phyloP scores from a whole-genome alignment of 2,797 vertebrate genomes.

The Vultur gryphus region DNA sequence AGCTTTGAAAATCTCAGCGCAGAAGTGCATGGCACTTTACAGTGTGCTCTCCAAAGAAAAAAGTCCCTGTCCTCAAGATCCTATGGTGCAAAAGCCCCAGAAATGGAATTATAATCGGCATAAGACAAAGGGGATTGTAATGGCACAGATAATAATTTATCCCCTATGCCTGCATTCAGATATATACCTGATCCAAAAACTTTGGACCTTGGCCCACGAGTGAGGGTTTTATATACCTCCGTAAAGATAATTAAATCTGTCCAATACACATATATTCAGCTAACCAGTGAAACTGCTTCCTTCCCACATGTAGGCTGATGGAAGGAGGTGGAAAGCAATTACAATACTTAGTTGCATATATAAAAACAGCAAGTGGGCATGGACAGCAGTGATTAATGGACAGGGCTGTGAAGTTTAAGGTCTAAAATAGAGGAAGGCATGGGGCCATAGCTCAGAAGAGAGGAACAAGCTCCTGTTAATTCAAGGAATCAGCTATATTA shows the following conservation, averaged over 20 bases:
- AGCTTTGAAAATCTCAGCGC: conserved; percentile 56
- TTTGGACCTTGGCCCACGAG: not conserved
- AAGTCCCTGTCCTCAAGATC: conserved; percentile 17
- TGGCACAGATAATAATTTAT: not conserved
- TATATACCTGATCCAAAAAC: not conserved
- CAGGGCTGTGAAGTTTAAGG: conserved; percentile 31
- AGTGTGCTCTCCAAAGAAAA: conserved; percentile 15
- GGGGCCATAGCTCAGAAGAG: conserved; percentile 8
- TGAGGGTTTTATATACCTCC: not conserved
- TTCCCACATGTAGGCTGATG: not conserved
- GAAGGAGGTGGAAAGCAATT: conserved; percentile 30
- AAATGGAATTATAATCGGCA: not conserved
- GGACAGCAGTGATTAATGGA: conserved; percentile 48
- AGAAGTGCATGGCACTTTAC: conserved; percentile 36
- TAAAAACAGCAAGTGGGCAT: conserved; percentile 52
- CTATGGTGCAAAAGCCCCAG: not conserved
- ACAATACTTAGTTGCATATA: not conserved
- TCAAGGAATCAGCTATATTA: conserved; percentile 55
- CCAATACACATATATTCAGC: not conserved
- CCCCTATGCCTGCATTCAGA: not conserved
- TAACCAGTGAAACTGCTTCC: conserved; percentile 22
- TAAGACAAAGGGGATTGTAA: not conserved
- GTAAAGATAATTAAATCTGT: conserved; percentile 48
- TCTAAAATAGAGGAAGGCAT: conserved; percentile 30
- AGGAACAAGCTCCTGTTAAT: conserved; percentile 51